These are phyloP conservation scores for Etheostoma nigrum DNA, from an alignment of 2,797 vertebrate genomes.

Conservation along the genomic window DNA sequence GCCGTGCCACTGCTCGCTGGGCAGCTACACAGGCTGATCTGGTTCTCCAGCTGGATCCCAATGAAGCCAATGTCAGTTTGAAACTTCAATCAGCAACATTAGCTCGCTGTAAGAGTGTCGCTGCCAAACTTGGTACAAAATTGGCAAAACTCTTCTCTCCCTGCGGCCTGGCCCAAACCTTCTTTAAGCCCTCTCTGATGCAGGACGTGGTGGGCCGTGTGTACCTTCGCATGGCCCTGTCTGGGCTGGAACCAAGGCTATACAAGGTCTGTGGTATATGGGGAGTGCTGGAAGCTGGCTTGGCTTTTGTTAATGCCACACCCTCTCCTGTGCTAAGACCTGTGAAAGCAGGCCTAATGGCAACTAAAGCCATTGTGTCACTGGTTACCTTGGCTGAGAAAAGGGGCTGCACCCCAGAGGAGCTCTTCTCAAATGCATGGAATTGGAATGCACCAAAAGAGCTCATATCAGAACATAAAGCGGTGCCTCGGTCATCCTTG, in stretches of 20 bases:
- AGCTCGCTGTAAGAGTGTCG: constrained; percentile 77
- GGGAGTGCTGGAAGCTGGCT: constrained; percentile 85
- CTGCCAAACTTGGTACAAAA: constrained; percentile 65
- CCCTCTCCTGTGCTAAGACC: constrained; percentile 75
- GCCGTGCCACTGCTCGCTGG: constrained; percentile 87
- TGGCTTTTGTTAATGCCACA: constrained; percentile 81
- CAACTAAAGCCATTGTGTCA: constrained; percentile 82
- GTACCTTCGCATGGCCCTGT: constrained; percentile 84
- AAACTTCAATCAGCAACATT: constrained; percentile 79
- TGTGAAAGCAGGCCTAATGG: constrained; percentile 85
- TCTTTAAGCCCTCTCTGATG: constrained; percentile 71
- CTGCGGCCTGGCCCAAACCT: constrained; percentile 4
- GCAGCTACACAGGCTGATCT: constrained; percentile 82
- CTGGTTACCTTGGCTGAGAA: constrained; percentile 78
- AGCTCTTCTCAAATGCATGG: constrained; percentile 85
- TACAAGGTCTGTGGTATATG: constrained; percentile 72
- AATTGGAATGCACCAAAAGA: constrained; percentile 80
- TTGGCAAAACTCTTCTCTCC: constrained; percentile 64
- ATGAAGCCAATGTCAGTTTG: constrained; percentile 68
- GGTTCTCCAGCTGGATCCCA: constrained; percentile 64
- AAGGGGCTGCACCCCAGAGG: constrained; percentile 69
- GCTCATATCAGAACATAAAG: constrained; percentile 60
- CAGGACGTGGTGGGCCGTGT: constrained; percentile 83
- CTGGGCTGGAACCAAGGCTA: constrained; percentile 69
- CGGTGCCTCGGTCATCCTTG: neutral